Conservation (phyloP, 1,140 invertebrate genomes). For the Pectinophora gossypiella region DNA sequence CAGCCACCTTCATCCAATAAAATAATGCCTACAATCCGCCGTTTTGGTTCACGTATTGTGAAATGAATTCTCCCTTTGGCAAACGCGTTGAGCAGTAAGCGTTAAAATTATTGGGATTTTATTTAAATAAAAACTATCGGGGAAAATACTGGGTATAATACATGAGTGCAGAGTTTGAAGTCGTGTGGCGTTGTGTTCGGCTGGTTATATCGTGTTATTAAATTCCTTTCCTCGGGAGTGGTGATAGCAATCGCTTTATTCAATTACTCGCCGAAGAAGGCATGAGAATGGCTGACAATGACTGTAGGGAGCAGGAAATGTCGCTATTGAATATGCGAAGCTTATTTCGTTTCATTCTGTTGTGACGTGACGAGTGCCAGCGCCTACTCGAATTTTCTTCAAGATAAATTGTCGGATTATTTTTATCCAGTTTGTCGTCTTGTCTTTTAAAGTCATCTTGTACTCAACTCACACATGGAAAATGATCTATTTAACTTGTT, state of each 20-base stretch:
- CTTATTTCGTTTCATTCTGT: slow-evolving; percentile 42
- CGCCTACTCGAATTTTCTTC: too few species aligned
- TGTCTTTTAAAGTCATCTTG: too few species aligned
- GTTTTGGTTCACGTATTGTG: slow-evolving; percentile 15
- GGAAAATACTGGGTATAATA: slow-evolving; percentile 15
- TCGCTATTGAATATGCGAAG: slow-evolving; percentile 44
- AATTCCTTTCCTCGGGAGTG: slow-evolving; percentile 48
- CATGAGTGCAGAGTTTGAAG: not conserved
- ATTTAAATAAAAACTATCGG: slow-evolving; percentile 38
- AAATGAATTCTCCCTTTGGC: slow-evolving; percentile 28
- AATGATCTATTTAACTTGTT: too few species aligned
- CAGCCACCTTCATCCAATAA: not conserved
- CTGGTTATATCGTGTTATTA: slow-evolving; percentile 43
- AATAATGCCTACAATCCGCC: slow-evolving; percentile 11
- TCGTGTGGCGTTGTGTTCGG: slow-evolving; percentile 9
- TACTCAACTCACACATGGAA: too few species aligned
- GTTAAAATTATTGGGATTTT: slow-evolving; percentile 39
- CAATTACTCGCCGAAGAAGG: slow-evolving; percentile 54
- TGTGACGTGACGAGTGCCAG: slow-evolving; percentile 22
- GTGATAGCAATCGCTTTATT: slow-evolving; percentile 56
- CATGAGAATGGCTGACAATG: slow-evolving; percentile 55
- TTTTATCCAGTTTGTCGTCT: too few species aligned
- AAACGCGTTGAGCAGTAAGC: slow-evolving; percentile 23
- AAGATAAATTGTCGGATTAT: too few species aligned
- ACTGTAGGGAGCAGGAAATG: slow-evolving; percentile 32